Percentiles rank a stretch among this genome's conserved stretches.
Evolutionary conservation across 2,797 vertebrate species (phyloP).

Genomic region (Helarctos malayanus): DNA sequence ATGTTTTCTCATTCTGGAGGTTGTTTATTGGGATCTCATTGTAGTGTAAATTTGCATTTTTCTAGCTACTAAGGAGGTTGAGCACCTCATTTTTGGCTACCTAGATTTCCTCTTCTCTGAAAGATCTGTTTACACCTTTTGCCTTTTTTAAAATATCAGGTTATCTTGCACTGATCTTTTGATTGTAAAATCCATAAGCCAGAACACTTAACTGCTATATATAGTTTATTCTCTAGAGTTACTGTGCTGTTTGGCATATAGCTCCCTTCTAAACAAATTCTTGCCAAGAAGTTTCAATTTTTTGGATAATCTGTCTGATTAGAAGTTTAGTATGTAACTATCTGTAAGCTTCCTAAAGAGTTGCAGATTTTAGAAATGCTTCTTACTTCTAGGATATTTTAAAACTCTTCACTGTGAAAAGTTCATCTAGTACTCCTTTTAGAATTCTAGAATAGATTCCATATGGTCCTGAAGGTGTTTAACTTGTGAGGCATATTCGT

Average conservation of each 20-base stretch:
- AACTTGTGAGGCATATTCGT: conserved; percentile 43
- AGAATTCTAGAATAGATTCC: conserved; percentile 55
- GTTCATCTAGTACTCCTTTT: conserved; percentile 59
- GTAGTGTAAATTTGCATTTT: conserved; percentile 35
- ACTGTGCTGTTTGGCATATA: neutral
- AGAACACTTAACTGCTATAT: neutral
- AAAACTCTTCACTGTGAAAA: conserved; percentile 41
- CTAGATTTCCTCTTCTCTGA: neutral
- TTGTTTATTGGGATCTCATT: neutral
- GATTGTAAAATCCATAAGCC: neutral
- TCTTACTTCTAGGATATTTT: conserved; percentile 66
- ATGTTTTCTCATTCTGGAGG: neutral
- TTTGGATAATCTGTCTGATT: conserved; percentile 23
- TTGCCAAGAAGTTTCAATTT: conserved; percentile 56
- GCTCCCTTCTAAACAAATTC: conserved; percentile 31
- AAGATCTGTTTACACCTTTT: neutral
- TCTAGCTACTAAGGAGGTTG: conserved; percentile 37
- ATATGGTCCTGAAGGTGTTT: conserved; percentile 52
- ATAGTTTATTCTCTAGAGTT: conserved; percentile 49
- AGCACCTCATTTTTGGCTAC: neutral
- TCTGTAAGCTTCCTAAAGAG: conserved; percentile 30
- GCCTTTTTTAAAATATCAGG: neutral
- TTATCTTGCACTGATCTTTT: conserved; percentile 4
- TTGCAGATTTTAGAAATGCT: conserved; percentile 42
- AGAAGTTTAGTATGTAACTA: conserved; percentile 30